Base-by-base conservation (phyloP, 2,888 invertebrate genomes). In the Mechanitis mazaeus region DNA sequence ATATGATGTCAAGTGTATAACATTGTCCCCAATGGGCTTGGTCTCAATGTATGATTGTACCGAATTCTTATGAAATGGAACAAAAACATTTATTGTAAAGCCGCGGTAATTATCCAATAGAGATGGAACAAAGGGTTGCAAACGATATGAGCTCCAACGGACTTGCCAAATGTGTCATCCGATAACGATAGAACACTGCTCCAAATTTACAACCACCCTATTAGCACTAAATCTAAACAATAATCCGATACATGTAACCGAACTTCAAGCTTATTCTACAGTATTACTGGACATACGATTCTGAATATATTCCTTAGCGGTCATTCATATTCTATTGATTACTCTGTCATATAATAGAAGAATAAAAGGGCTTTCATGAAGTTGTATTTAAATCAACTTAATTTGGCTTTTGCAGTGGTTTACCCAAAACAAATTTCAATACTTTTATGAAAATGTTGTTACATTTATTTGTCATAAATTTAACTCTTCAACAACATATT, bases 201-300 rank as follows among this genome's bases (percentile, higher is more conserved):
- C 81, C 79, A 79, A 86, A 88, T 88, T 88, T 88, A 89, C 85
- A 84, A 79, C 88, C 82, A 82, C 83, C 84, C 87, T 88, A 89
- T 89, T 88, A 88, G 87, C 89, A 89, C 87, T 89, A 89, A 89
- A 89, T 89, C 87, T 88, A 89, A 87, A 88, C 87, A 89, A 88
- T 89, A 88, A 89, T 89, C 89, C 87, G 84, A 83, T 86, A 88
- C 80, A 78, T 76, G 79, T 84, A 85, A 85, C 86, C 84, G 79
- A 87, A 84, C 84, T 87, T 85, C 84, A 83, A 79, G 77, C 78
- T 73, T 83, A 77, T 80, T 77, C 75, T 74, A 72, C 69, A 76
- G 68, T 75, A 81, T 86, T 85, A 82, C 85, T 81, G 87, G 82
- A 83, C 83, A 80, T 76, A 75, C 73, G 70, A 71, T 72, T 75